Conservation (phyloP, 2,888 invertebrate species). For the Odontomyia ornata region DNA sequence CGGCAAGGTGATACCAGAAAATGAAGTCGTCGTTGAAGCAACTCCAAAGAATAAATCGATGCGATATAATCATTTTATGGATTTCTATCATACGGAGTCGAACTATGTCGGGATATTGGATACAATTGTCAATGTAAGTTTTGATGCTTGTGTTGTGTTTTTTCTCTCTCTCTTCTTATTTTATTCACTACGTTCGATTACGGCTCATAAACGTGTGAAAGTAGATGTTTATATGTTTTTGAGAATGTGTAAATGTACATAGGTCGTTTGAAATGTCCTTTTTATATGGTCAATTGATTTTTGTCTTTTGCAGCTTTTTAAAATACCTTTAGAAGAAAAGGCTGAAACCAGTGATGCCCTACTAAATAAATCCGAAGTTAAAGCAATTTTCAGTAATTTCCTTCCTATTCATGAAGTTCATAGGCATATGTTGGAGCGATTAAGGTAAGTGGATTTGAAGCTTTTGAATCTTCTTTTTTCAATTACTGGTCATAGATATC, state of each 20-base stretch:
- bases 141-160: not conserved
- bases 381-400: slow-evolving; percentile 94
- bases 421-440: slow-evolving; percentile 73
- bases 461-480: too few species aligned
- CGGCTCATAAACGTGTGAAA: not conserved
- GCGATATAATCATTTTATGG: slow-evolving; percentile 70
- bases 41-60: slow-evolving; percentile 62
- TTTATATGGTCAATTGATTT: slow-evolving; percentile 26
- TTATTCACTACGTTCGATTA: not conserved
- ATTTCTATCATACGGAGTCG: slow-evolving; percentile 94
- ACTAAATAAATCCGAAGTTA: slow-evolving; percentile 89
- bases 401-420: slow-evolving; percentile 95
- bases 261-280: not conserved
- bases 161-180: too few species aligned
- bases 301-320: slow-evolving; percentile 78
- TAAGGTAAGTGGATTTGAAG: slow-evolving; percentile 57
- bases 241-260: not conserved
- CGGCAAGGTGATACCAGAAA: slow-evolving; percentile 57
- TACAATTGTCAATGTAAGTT: slow-evolving; percentile 86
- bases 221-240: not conserved
- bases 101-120: slow-evolving; percentile 96
- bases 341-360: slow-evolving; percentile 79
- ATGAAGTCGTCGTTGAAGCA: slow-evolving; percentile 55
- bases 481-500: too few species aligned
- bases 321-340: slow-evolving; percentile 89